Percentiles rank a stretch among this genome's conserved stretches.
phyloP scores from a whole-genome alignment of 2,888 invertebrate genomes.

The Congeria kusceri region DNA sequence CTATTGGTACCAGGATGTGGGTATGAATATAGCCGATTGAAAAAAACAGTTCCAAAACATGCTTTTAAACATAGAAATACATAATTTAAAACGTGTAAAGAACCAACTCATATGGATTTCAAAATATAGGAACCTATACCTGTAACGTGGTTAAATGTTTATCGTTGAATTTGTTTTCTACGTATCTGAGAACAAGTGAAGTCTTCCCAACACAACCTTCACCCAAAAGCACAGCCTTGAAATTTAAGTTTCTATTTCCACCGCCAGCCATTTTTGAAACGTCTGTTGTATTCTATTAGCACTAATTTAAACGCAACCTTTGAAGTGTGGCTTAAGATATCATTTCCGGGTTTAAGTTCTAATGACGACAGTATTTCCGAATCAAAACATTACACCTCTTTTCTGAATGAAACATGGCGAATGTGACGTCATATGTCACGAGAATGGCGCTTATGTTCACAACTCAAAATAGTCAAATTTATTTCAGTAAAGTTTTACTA shows the following conservation, averaged over 20 bases:
- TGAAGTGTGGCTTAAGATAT: slow-evolving; percentile 22
- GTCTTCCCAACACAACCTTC: slow-evolving; percentile 99
- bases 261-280: slow-evolving; percentile 68
- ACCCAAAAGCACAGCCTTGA: slow-evolving; percentile 98
- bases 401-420: slow-evolving; percentile 63
- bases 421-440: slow-evolving; percentile 68
- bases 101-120: too few relatives aligned
- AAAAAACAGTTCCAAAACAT: too few relatives aligned
- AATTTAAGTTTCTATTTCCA: slow-evolving; percentile 85
- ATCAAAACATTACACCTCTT: slow-evolving; percentile 69
- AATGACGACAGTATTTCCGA: slow-evolving; percentile 48
- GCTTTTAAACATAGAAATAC: too few relatives aligned
- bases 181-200: slow-evolving; percentile 96
- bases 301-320: background rate
- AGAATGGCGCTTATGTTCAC: slow-evolving; percentile 42
- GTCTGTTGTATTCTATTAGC: background rate
- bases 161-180: slow-evolving; percentile 97
- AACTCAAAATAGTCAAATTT: background rate
- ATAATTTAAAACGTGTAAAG: too few relatives aligned
- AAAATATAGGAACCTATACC: slow-evolving; percentile 87
- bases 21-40: too few relatives aligned
- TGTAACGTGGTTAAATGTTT: slow-evolving; percentile 96
- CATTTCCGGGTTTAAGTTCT: slow-evolving; percentile 16
- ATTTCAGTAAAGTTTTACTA: too few relatives aligned
- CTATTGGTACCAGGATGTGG: too few relatives aligned